Evolutionary conservation across 2,113 vertebrate genomes (phyloP), one percentile per base, ranked within the genome.

Genomic region (Spheniscus mendiculus): DNA sequence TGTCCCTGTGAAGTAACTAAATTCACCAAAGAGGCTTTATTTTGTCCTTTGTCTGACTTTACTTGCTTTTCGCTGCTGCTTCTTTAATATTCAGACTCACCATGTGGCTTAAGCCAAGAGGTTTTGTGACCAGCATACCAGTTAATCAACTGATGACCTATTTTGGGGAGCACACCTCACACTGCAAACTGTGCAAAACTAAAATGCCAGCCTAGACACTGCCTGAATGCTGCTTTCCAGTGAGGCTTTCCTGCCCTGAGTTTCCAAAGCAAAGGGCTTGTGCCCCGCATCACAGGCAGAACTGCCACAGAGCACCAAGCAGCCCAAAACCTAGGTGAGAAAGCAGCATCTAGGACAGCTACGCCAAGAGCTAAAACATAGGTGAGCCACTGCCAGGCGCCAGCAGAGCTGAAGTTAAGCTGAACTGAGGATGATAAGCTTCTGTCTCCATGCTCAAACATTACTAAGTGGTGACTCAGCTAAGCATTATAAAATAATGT

Each of bases 281-380:
- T 47, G 16, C 32, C 23, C 26, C 52, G 22, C 22, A 59, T 15
- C 22, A 9, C 0, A 0, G 20, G 29, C 50, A 70, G 36, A 76
- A 15, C 13, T 20, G 49, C 34, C 36, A 16, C 0, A 3, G 2
- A 79, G 66, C 30, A 70, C 19, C 29, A 58, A 52, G 36, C 25
- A 80, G 18, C 52, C 44, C 9, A 2, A 70, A 86, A 30, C 8
- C 13, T 1, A 21, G 26, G 18, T 1, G 3, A 66, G 30, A 52
- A 45, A 62, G 29, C 21, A 73, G 55, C 11, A 9, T 30, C 22
- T 10, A 42, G 17, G 34, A 29, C 38, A 69, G n/a, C n/a, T 11
- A 52, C 0, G 1, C 6, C 2, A 12, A 49, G 32, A 84, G 23
- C 26, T 12, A 38, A 36, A 67, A 62, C 0, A 0, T 0, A 1